These are phyloP conservation scores for Pachyramphus minor DNA, from an alignment of 2,113 vertebrate species.

Conservation along the genomic window DNA sequence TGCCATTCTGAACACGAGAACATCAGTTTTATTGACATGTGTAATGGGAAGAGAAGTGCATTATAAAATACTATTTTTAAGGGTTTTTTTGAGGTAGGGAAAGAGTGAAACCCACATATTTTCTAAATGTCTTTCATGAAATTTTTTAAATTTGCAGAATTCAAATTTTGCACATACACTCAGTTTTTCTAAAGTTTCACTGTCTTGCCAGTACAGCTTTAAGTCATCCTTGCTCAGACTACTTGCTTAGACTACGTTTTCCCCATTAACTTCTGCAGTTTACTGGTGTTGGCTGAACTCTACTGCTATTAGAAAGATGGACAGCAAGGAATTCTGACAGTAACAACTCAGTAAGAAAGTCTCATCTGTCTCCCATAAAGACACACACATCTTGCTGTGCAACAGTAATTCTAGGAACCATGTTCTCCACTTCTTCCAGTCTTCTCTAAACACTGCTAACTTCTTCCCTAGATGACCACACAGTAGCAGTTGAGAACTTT, in stretches of 20 bases:
- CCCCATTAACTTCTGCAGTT: neutral
- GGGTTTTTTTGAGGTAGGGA: neutral
- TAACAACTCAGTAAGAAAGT: neutral
- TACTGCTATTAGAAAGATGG: neutral
- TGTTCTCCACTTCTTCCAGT: neutral
- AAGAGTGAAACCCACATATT: neutral
- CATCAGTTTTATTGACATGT: neutral
- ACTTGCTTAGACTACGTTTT: neutral
- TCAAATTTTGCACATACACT: neutral
- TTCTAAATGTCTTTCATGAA: neutral
- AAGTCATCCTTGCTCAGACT: neutral
- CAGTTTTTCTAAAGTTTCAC: neutral
- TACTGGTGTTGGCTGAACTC: neutral
- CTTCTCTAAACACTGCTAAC: neutral
- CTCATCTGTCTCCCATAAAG: neutral
- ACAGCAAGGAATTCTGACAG: neutral
- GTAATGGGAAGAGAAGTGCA: neutral
- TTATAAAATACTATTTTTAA: neutral
- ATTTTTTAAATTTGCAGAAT: neutral
- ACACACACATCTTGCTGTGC: neutral
- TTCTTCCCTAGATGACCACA: neutral
- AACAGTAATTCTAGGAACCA: neutral
- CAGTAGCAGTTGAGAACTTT: accelerated
- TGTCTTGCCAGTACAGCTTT: neutral
- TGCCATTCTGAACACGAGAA: neutral